phyloP scores from a whole-genome alignment of 64 coral and sea anemone species.

The Porites australiensis region DNA sequence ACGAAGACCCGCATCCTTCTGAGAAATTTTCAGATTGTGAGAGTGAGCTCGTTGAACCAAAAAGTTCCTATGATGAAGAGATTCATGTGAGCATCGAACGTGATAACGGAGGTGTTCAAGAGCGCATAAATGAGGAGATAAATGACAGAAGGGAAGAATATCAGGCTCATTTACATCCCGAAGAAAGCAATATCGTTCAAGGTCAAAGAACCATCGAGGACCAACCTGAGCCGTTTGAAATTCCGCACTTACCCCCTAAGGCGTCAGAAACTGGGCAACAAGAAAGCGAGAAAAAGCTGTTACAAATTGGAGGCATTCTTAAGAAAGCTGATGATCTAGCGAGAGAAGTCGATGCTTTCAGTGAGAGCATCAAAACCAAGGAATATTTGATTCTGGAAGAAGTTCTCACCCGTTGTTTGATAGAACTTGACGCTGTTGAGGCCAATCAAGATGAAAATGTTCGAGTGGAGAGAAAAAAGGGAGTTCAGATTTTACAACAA shows the following conservation, averaged over 20 bases:
- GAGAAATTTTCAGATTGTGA: background rate
- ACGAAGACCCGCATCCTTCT: background rate
- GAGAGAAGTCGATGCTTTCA: slow-evolving; percentile 45
- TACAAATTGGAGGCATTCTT: slow-evolving; percentile 48
- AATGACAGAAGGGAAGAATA: background rate
- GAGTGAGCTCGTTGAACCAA: background rate
- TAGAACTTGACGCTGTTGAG: slow-evolving; percentile 71
- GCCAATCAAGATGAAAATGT: slow-evolving; percentile 48
- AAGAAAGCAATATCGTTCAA: slow-evolving; percentile 14
- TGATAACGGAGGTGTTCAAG: background rate
- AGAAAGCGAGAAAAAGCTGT: slow-evolving; percentile 22
- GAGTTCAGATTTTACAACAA: slow-evolving; percentile 41
- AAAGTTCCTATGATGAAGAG: background rate
- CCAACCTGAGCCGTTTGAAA: background rate
- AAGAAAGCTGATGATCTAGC: slow-evolving; percentile 14
- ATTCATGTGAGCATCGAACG: too few relatives aligned
- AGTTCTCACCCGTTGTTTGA: slow-evolving; percentile 53
- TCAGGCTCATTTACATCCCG: background rate
- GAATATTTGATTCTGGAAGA: slow-evolving; percentile 73
- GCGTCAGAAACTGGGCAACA: background rate
- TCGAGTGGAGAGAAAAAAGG: slow-evolving; percentile 60
- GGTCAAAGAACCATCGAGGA: background rate
- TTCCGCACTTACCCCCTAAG: background rate
- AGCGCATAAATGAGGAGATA: background rate
- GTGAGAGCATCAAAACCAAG: slow-evolving; percentile 40